Conservation (phyloP, 2,888 invertebrate genomes). For the Drosophila peninsularis region DNA sequence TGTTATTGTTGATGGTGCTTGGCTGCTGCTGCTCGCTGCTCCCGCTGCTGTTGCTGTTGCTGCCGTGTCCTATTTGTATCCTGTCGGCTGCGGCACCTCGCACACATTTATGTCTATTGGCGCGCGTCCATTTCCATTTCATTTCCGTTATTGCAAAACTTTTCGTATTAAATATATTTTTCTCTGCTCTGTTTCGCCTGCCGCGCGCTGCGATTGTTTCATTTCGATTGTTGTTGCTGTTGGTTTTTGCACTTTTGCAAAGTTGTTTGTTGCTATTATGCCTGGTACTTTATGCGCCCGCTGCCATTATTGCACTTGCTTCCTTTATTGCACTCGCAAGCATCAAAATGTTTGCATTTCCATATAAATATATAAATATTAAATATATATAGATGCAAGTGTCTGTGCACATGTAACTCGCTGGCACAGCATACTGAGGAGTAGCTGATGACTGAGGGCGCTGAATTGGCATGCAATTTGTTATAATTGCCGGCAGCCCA, state of each 20-base stretch:
- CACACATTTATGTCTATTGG: constrained; percentile 78
- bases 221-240: constrained; percentile 57
- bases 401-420: constrained; percentile 17
- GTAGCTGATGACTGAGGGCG: neutral
- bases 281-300: constrained; percentile 71
- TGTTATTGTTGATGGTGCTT: constrained; percentile 40
- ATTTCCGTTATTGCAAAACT: constrained; percentile 80
- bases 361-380: constrained; percentile 29
- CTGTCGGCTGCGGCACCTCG: constrained; percentile 64
- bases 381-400: constrained; percentile 12
- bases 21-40: constrained; percentile 27
- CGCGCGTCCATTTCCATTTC: constrained; percentile 80
- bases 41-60: constrained; percentile 45
- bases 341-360: constrained; percentile 56
- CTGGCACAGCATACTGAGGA: constrained; percentile 63
- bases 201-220: constrained; percentile 65
- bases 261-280: constrained; percentile 74
- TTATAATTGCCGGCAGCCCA: constrained; percentile 51
- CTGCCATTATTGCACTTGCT: constrained; percentile 77
- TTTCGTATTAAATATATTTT: constrained; percentile 80
- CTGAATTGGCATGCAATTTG: constrained; percentile 69
- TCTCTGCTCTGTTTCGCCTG: constrained; percentile 48
- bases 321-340: constrained; percentile 67
- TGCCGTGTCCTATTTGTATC: constrained; percentile 78
- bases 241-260: constrained; percentile 71